Evolutionary conservation across 2,113 vertebrate genomes (phyloP).

Genomic region (Centropristis striata): DNA sequence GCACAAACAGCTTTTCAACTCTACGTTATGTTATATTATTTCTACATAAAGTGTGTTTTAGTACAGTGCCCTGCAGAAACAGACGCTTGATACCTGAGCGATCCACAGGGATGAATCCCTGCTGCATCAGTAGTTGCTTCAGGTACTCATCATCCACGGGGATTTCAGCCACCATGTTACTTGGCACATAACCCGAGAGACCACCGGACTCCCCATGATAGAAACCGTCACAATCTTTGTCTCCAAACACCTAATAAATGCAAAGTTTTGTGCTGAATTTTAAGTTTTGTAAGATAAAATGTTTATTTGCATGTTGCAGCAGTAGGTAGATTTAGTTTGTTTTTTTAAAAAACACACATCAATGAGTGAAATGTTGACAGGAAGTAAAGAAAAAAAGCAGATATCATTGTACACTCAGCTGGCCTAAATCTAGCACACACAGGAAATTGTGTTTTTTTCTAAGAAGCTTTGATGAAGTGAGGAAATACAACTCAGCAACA

Average conservation of each 20-base stretch:
- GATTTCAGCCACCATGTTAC: slow-evolving; percentile 97
- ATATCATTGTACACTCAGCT: slow-evolving; percentile 14
- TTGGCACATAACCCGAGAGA: slow-evolving; percentile 91
- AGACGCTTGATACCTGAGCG: slow-evolving; percentile 83
- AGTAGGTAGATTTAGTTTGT: background rate
- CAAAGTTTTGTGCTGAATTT: slow-evolving; percentile 1
- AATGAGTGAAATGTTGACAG: slow-evolving; percentile 51
- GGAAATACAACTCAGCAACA: slow-evolving; percentile 25
- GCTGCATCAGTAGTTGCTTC: slow-evolving; percentile 87
- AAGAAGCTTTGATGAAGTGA: slow-evolving; percentile 30
- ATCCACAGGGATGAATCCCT: slow-evolving; percentile 86
- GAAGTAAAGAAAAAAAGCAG: slow-evolving; percentile 56
- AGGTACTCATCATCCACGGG: slow-evolving; percentile 87
- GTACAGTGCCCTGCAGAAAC: slow-evolving; percentile 4
- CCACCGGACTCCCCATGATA: slow-evolving; percentile 91
- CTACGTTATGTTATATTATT: no score
- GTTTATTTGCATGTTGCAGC: background rate
- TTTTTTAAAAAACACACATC: slow-evolving; percentile 37
- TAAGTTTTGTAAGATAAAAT: background rate
- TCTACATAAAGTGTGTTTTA: background rate
- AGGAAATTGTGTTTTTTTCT: slow-evolving; percentile 55
- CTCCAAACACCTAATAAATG: slow-evolving; percentile 88
- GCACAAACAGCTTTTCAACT: background rate
- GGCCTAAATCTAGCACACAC: slow-evolving; percentile 50
- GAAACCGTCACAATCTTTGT: slow-evolving; percentile 96